Evolutionary conservation across 2,888 invertebrate species (phyloP).

Genomic region (Cinara cedri): DNA sequence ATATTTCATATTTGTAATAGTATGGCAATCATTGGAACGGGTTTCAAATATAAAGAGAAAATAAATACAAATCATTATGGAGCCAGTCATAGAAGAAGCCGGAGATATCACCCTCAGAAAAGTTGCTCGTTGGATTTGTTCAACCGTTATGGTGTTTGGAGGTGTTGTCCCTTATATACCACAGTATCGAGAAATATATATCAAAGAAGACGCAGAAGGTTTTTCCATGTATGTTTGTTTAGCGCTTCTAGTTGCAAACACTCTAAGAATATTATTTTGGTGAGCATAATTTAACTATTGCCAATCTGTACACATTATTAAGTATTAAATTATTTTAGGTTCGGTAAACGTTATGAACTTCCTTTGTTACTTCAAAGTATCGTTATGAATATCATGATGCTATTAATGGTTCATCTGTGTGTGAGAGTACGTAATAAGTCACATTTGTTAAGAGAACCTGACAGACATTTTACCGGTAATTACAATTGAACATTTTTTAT

Average conservation of each 20-base stretch:
- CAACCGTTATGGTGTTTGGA: constrained; percentile 91
- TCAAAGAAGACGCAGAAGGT: constrained; percentile 91
- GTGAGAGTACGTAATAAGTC: constrained; percentile 83
- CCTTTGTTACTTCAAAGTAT: constrained; percentile 95
- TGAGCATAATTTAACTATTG: constrained; percentile 66
- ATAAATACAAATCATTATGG: constrained; percentile 59
- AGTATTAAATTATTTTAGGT: constrained; percentile 73
- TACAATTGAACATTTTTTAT: constrained; percentile 19
- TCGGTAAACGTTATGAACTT: constrained; percentile 95
- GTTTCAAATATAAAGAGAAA: constrained; percentile 12
- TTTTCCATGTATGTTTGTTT: constrained; percentile 97
- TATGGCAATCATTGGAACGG: constrained; percentile 27
- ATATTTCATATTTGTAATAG: neutral
- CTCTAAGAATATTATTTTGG: constrained; percentile 97
- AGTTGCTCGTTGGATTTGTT: constrained; percentile 79
- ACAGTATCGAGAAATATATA: constrained; percentile 91
- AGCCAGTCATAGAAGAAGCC: constrained; percentile 60
- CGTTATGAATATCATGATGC: constrained; percentile 95
- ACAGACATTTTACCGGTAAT: constrained; percentile 84
- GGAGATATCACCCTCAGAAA: constrained; percentile 69
- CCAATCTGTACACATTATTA: neutral
- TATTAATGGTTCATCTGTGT: constrained; percentile 86
- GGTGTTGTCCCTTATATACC: constrained; percentile 96
- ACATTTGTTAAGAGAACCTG: constrained; percentile 68
- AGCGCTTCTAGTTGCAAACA: constrained; percentile 92